Percentiles rank a stretch among this genome's conserved stretches.
Evolutionary conservation across 2,797 vertebrate species (phyloP).

Genomic region (Sciurus carolinensis): DNA sequence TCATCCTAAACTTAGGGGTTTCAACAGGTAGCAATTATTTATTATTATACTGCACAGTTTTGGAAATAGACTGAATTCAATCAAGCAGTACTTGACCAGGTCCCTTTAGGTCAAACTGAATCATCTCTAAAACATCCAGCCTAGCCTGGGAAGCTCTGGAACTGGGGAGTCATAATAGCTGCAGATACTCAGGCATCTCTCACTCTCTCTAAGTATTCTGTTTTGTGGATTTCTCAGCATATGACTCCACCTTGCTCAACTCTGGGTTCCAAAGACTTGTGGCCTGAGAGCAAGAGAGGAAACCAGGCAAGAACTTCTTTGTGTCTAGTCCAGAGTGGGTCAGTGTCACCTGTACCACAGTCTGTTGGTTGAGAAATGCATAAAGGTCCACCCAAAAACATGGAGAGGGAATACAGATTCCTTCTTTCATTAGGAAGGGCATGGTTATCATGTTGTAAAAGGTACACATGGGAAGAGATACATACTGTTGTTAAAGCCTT

Average conservation of each 20-base stretch:
- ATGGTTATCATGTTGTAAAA: not conserved
- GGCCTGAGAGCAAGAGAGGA: not conserved
- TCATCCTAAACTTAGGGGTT: not conserved
- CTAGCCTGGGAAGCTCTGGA: not conserved
- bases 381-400: not conserved
- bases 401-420: not conserved
- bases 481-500: not conserved
- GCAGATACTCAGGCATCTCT: rapidly evolving
- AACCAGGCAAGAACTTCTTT: not conserved
- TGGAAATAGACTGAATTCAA: not conserved
- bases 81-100: not conserved
- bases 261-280: not conserved
- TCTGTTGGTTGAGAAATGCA: not conserved
- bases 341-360: not conserved
- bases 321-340: not conserved
- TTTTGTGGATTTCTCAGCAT: not conserved
- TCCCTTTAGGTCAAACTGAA: not conserved
- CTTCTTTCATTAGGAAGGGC: not conserved
- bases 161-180: rapidly evolving
- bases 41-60: not conserved
- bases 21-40: not conserved
- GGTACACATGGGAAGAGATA: not conserved
- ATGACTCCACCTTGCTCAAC: not conserved
- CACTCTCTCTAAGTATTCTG: rapidly evolving
- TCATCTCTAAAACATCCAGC: not conserved